Evolutionary conservation across 2,113 vertebrate species (phyloP), one percentile per base, ranked within the genome.

Genomic region (Pelusios castaneus): DNA sequence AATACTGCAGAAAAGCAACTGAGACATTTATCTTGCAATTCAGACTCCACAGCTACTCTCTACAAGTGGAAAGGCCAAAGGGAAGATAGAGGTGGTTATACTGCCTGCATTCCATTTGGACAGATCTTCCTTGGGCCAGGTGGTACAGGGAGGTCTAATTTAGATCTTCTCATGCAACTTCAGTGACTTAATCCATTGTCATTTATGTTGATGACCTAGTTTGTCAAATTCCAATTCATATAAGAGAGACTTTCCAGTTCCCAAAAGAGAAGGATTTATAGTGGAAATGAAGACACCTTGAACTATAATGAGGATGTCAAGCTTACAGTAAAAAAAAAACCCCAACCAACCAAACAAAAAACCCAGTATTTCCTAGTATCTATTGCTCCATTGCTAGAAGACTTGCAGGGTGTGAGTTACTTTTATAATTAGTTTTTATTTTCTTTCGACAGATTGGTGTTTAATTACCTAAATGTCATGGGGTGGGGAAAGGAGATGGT

Each of bases 61-160:
- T 6, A 4, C 2, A 34, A 55, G n/a, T 58, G 51, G 43, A 86
- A 58, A 86, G 31, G 45, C 31, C 1, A 5, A 9, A 31, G 34
- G 55, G 6, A 0, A 1, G 45, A 21, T 0, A 2, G 27, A 10
- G 75, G 10, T n/a, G 56, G 11, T 67, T 85, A n/a, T 2, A 0
- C 5, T 63, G 21, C 0, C 2, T 0, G 0, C 73, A 9, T 56
- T 89, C 45, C 31, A 55, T 16, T n/a, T 11, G 2, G 9, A 6
- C 55, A 2, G 8, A 58, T 2, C 5, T 92, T 8, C 58, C 5
- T 47, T 45, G 10, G 77, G 81, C 12, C 5, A 8, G 10, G 2
- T 89, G 31, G 5, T 75, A 58, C 1, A 14, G 4, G 11, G 2
- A 52, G 10, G 63, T 2, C 3, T 14, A 63, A 19, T 45, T 80